Conservation (phyloP, 37 sponge, comb jelly and placozoan genomes). For the Dysidea cf. avara region DNA sequence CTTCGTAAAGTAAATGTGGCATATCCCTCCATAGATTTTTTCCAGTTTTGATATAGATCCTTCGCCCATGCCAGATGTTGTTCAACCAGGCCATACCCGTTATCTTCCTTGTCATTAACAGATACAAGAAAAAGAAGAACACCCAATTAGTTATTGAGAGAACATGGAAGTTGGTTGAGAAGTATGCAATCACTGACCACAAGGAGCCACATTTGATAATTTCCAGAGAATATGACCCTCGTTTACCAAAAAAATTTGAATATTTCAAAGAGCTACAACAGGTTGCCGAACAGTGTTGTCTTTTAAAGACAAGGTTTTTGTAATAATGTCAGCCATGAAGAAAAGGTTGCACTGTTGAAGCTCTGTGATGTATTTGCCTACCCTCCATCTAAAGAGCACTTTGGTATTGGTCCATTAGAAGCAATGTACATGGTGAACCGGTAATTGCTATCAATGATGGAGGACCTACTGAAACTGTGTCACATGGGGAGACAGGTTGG, state of each 20-base stretch:
- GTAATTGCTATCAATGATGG: constrained; percentile 96
- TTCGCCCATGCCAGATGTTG: constrained; percentile 8
- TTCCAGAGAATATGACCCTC: constrained; percentile 95
- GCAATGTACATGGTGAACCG: constrained; percentile 93
- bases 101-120: constrained; percentile 88
- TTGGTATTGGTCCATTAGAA: constrained; percentile 98
- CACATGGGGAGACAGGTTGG: constrained; percentile 82
- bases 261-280: constrained; percentile 79
- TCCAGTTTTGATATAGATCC: constrained; percentile 57
- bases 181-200: constrained; percentile 21
- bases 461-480: constrained; percentile 92
- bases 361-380: constrained; percentile 84
- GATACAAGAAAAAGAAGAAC: constrained; percentile 98
- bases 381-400: constrained; percentile 96
- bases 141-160: constrained; percentile 78
- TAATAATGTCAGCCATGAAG: constrained; percentile 76
- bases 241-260: constrained; percentile 89
- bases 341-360: constrained; percentile 70
- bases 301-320: constrained; percentile 74
- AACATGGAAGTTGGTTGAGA: constrained; percentile 41
- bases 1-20: constrained; percentile 49
- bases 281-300: constrained; percentile 43
- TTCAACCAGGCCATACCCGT: constrained; percentile 29
- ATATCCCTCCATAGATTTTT: constrained; percentile 90
- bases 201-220: constrained; percentile 69